A percentile compares a stretch with the other conserved stretches of the same genome.
These are phyloP conservation scores for Limnephilus marmoratus DNA, from an alignment of 2,888 invertebrate genomes.

Conservation along the genomic window DNA sequence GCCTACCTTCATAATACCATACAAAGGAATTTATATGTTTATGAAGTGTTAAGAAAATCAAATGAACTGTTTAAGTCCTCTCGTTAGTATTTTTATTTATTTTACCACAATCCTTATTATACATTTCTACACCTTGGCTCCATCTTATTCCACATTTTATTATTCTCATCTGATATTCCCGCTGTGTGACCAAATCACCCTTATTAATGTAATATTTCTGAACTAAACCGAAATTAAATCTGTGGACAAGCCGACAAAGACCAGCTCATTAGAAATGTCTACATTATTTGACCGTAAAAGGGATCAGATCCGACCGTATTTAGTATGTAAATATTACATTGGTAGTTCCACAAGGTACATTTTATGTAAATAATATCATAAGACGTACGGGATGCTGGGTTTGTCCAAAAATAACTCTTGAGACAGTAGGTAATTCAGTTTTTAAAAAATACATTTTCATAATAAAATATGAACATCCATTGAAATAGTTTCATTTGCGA, in stretches of 20 bases:
- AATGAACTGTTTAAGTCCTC: not conserved
- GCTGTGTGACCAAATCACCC: not conserved
- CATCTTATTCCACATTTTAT: not conserved
- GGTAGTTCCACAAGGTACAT: not conserved
- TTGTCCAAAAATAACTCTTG: not conserved
- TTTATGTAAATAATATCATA: not conserved
- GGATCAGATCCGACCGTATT: slow-evolving; percentile 26
- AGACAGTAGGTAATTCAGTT: not conserved
- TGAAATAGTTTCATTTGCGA: too few species aligned
- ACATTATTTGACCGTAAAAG: slow-evolving; percentile 34
- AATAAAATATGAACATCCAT: too few species aligned
- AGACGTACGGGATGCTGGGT: not conserved
- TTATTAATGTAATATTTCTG: not conserved
- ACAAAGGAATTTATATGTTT: not conserved
- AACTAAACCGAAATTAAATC: not conserved
- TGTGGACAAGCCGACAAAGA: slow-evolving; percentile 17
- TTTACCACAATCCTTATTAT: not conserved
- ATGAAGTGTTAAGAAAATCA: not conserved
- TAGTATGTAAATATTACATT: slow-evolving; percentile 39
- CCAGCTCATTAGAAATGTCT: slow-evolving; percentile 29
- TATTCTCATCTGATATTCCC: not conserved
- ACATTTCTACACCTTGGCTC: not conserved
- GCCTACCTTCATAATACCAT: not conserved
- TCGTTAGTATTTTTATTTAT: not conserved
- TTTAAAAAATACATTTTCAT: too few species aligned